These are phyloP conservation scores for Papilio machaon DNA, from an alignment of 1,140 invertebrate genomes.

Conservation along the genomic window DNA sequence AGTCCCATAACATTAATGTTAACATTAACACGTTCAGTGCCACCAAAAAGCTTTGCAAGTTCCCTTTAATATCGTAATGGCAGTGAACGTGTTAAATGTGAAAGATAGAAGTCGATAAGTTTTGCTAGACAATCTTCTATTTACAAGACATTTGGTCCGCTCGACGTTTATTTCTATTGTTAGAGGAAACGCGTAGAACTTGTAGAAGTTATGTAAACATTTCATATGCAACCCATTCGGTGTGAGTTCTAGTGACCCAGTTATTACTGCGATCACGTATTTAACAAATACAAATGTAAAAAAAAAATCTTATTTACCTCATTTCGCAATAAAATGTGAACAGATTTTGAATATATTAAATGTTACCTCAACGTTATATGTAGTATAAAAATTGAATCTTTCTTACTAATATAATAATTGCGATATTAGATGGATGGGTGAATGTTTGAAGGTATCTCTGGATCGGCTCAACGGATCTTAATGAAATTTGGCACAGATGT, in stretches of 20 bases:
- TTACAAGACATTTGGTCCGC: slow-evolving; percentile 27
- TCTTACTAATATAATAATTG: too few relatives aligned
- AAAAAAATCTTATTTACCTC: background rate
- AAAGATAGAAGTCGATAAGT: background rate
- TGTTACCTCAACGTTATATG: background rate
- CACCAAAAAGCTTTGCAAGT: background rate
- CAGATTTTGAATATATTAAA: background rate
- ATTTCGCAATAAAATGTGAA: background rate
- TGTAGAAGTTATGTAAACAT: slow-evolving; percentile 29
- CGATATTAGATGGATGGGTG: too few relatives aligned
- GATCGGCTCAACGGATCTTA: too few relatives aligned
- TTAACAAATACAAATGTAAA: background rate
- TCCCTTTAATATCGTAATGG: background rate
- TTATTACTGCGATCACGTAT: slow-evolving; percentile 3
- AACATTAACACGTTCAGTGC: too few relatives aligned
- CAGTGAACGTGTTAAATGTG: background rate
- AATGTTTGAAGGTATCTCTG: too few relatives aligned
- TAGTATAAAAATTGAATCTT: too few relatives aligned
- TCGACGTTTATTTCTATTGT: slow-evolving; percentile 26
- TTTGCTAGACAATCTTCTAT: background rate
- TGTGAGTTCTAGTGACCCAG: slow-evolving; percentile 24
- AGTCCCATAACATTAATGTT: too few relatives aligned
- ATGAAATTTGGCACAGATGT: too few relatives aligned
- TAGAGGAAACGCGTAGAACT: slow-evolving; percentile 12
- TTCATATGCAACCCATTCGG: slow-evolving; percentile 24